Evolutionary conservation across 1,140 invertebrate genomes (phyloP).

Genomic region (Drosophila hydei): DNA sequence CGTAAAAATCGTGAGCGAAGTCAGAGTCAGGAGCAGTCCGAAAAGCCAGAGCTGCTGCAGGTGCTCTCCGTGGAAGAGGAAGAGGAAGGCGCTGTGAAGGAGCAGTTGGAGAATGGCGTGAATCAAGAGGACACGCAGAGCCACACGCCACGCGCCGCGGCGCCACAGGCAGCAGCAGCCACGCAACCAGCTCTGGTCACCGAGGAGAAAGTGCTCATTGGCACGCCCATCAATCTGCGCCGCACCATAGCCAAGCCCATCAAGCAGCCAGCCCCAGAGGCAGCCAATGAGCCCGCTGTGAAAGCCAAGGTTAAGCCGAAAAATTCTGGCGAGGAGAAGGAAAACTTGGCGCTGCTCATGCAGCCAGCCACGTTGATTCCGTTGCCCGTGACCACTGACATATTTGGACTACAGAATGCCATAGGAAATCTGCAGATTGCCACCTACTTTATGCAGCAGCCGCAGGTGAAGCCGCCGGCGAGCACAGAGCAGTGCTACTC

Average conservation of each 20-base stretch:
- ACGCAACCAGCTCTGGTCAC: constrained; percentile 26
- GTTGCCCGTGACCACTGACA: constrained; percentile 77
- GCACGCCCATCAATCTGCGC: constrained; percentile 78
- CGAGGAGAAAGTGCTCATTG: constrained; percentile 79
- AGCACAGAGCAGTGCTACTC: constrained; percentile 44
- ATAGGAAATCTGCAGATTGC: constrained; percentile 82
- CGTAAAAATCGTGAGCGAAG: constrained; percentile 52
- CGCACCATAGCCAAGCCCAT: constrained; percentile 76
- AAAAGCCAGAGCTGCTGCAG: constrained; percentile 42
- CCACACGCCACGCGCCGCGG: constrained; percentile 37
- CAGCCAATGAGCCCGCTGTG: not conserved
- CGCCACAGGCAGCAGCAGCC: not conserved
- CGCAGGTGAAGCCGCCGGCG: constrained; percentile 51
- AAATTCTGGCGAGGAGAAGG: constrained; percentile 44
- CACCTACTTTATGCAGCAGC: constrained; percentile 76
- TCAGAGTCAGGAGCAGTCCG: constrained; percentile 20
- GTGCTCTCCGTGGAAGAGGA: constrained; percentile 65
- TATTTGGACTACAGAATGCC: constrained; percentile 77
- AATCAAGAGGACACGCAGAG: not conserved
- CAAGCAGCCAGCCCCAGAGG: constrained; percentile 21
- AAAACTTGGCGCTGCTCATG: constrained; percentile 82
- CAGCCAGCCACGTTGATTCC: constrained; percentile 84
- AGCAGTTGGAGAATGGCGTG: not conserved
- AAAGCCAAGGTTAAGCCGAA: constrained; percentile 9
- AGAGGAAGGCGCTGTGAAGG: constrained; percentile 26